phyloP scores from a whole-genome alignment of 2,888 invertebrate genomes.

The Sussaba pulchella region DNA sequence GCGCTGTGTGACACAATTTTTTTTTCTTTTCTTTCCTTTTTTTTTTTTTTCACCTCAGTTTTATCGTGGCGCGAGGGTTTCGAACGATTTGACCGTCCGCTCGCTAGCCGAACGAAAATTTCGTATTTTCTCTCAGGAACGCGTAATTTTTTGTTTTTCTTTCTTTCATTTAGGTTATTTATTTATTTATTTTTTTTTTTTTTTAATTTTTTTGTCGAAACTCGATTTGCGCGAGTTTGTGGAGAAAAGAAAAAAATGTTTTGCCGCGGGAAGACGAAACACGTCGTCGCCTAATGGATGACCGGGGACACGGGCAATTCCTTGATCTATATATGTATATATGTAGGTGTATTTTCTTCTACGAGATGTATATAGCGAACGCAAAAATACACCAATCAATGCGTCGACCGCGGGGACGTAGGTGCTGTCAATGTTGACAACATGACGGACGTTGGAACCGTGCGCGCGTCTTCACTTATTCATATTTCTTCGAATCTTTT shows the following conservation, averaged over 20 bases:
- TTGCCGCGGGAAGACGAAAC: neutral
- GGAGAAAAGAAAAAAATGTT: neutral
- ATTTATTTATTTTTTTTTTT: too few species aligned
- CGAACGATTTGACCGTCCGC: slow-evolving; percentile 1
- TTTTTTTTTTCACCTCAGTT: neutral
- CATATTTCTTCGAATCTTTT: too few species aligned
- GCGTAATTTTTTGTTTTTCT: too few species aligned
- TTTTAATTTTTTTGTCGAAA: too few species aligned
- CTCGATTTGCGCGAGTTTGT: neutral
- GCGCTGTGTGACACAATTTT: slow-evolving; percentile 3
- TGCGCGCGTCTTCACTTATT: too few species aligned
- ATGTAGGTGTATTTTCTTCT: too few species aligned
- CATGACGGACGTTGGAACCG: neutral
- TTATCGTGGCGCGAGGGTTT: neutral
- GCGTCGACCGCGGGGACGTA: neutral
- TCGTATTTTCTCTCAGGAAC: too few species aligned
- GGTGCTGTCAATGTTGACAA: neutral
- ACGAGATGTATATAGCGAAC: neutral
- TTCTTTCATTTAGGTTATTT: too few species aligned
- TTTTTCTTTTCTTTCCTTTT: slow-evolving; percentile 6
- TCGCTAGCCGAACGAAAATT: neutral
- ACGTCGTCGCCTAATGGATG: neutral
- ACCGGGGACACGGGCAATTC: neutral
- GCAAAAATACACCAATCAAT: slow-evolving; percentile 41
- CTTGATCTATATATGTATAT: too few species aligned